phyloP scores from a whole-genome alignment of 2,888 invertebrate species.

The Dryococelus australis region DNA sequence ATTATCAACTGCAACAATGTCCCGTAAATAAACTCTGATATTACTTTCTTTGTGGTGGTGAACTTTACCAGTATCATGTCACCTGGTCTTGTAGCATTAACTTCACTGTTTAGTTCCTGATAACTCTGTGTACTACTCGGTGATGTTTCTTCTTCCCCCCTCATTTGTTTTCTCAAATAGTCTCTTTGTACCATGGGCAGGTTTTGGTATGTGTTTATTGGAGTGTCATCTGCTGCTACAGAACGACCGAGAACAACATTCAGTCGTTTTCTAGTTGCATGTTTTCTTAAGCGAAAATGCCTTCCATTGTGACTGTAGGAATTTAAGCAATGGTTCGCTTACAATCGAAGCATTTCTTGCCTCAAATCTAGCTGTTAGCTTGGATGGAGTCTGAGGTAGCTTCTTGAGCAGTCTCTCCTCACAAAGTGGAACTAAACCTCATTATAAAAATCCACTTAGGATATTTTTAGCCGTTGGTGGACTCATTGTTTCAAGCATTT shows the following conservation, averaged over 20 bases:
- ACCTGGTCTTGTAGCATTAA: no score
- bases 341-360: neutral
- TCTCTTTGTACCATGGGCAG: no score
- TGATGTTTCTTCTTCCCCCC: no score
- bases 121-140: no score
- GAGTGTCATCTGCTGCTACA: conserved; percentile 28
- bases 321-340: no score
- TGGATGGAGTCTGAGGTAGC: neutral
- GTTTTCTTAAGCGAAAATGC: neutral
- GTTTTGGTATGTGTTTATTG: neutral
- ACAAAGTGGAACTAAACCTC: neutral
- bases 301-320: no score
- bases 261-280: neutral
- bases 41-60: no score
- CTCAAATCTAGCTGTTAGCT: neutral
- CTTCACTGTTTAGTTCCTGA: no score
- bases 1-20: no score
- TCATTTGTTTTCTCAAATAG: no score
- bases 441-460: conserved; percentile 21
- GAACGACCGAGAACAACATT: conserved; percentile 24
- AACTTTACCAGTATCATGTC: no score
- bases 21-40: no score
- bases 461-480: neutral
- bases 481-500: conserved; percentile 19
- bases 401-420: conserved; percentile 7